Conservation (phyloP, 2,113 vertebrate species). For the Spea multiplicata region DNA sequence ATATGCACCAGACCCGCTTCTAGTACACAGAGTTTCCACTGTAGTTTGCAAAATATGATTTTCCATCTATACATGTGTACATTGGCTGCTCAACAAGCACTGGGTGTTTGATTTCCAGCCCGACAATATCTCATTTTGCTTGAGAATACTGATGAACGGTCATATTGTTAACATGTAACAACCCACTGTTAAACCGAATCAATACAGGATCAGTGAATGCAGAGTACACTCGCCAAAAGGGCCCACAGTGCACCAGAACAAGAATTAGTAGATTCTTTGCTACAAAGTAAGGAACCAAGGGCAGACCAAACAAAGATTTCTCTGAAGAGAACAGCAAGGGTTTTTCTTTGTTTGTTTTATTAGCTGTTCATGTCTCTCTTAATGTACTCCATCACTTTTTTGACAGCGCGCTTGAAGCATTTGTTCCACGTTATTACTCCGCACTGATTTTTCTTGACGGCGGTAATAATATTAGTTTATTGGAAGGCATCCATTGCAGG, state of each 20-base stretch:
- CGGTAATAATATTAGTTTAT: slow-evolving; percentile 42
- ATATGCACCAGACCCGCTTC: too few species aligned
- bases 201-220: neutral
- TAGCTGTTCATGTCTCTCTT: slow-evolving; percentile 7
- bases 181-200: neutral
- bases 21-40: too few species aligned
- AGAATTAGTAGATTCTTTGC: neutral
- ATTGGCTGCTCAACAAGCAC: too few species aligned
- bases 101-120: too few species aligned
- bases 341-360: slow-evolving; percentile 15
- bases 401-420: slow-evolving; percentile 30
- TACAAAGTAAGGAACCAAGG: neutral
- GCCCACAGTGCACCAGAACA: neutral
- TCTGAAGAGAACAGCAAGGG: neutral
- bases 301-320: neutral
- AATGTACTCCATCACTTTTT: slow-evolving; percentile 33
- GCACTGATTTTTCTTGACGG: slow-evolving; percentile 14
- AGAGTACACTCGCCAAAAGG: neutral
- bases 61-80: too few species aligned
- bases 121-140: too few species aligned
- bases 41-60: too few species aligned
- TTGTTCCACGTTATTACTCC: slow-evolving; percentile 44
- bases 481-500: slow-evolving; percentile 27
- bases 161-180: too few species aligned
- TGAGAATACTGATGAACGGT: too few species aligned